Base-by-base conservation (phyloP, 2,797 vertebrate genomes). In the Betta splendens region DNA sequence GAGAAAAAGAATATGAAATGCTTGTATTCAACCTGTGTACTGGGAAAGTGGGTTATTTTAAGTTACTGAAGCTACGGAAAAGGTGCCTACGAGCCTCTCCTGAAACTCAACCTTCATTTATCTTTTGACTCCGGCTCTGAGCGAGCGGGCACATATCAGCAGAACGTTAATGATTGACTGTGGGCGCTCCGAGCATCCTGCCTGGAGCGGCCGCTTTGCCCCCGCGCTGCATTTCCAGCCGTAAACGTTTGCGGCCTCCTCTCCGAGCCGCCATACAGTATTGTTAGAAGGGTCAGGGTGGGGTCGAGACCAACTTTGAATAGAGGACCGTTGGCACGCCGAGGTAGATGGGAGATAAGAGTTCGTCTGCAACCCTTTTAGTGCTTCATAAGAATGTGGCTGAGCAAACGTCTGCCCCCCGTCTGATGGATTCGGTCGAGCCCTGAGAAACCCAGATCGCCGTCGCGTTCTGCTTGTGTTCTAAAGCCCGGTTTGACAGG, bases 131-230 rank as follows among this genome's bases (percentile, higher is more conserved):
- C 80, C 64, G 76, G 47, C 61, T 75, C 53, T 10, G 49, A 37
- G 65, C 11, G 7, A 54, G 72, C 67, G 76, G 74, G 80, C 69
- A 79, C 85, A 86, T 90, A 87, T 84, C 73, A 52, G 79, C 81
- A 80, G 87, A 89, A 11, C 36, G 85, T 92, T 88, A 91, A 90
- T 90, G 72, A 92, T 90, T 90, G 81, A 90, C 89, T 78, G 37
- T 25, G n/a, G 1, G 59, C 20, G 53, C 72, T 75, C 64, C 59
- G 42, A 81, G 80, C 81, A 84, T 87, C 79, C 81, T 77, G 81
- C 54, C 48, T 54, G 49, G 76, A 87, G 85, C 87, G 80, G 79
- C 81, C 85, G 83, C 85, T 89, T 85, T 88, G 82, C 75, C 84
- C 87, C 87, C 84, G 77, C 77, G 66, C 78, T 73, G 70, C 81